These are phyloP conservation scores for Chrysolina oricalcia DNA, from an alignment of 2,888 invertebrate species.

Conservation along the genomic window DNA sequence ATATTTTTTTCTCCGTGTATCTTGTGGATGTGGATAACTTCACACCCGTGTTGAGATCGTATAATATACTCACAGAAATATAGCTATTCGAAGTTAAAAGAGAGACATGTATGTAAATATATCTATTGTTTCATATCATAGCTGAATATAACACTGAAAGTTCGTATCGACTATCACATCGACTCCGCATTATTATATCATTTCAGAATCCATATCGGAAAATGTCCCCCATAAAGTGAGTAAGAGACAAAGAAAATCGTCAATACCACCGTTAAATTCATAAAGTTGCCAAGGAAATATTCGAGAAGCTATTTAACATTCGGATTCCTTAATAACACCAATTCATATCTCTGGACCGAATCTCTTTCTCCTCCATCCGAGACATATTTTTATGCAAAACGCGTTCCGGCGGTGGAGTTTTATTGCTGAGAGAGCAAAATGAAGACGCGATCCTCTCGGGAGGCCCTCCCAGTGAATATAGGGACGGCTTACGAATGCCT, in stretches of 20 bases:
- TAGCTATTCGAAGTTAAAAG: no score
- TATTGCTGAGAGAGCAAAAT: conserved; percentile 69
- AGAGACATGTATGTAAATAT: no score
- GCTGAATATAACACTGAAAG: no score
- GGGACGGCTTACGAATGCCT: conserved; percentile 61
- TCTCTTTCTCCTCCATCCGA: conserved; percentile 63
- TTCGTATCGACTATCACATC: no score
- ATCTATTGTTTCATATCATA: no score
- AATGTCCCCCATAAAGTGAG: not conserved
- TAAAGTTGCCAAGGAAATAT: conserved; percentile 49
- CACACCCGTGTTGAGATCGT: no score
- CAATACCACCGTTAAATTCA: conserved; percentile 48
- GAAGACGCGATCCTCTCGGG: conserved; percentile 67
- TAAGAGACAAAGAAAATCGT: conserved; percentile 35
- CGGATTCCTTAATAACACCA: conserved; percentile 68
- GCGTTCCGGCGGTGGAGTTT: conserved; percentile 69
- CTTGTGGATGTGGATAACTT: no score
- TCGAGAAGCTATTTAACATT: conserved; percentile 65
- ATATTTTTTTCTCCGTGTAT: no score
- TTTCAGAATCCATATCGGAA: not conserved
- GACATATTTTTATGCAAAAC: conserved; percentile 71
- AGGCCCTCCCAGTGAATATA: conserved; percentile 62
- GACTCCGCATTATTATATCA: no score
- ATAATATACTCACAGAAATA: no score
- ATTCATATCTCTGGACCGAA: conserved; percentile 67